A percentile compares a stretch with the other conserved stretches of the same genome.
Conservation (phyloP, 2,113 vertebrate genomes). For the Alexandromys fortis region DNA sequence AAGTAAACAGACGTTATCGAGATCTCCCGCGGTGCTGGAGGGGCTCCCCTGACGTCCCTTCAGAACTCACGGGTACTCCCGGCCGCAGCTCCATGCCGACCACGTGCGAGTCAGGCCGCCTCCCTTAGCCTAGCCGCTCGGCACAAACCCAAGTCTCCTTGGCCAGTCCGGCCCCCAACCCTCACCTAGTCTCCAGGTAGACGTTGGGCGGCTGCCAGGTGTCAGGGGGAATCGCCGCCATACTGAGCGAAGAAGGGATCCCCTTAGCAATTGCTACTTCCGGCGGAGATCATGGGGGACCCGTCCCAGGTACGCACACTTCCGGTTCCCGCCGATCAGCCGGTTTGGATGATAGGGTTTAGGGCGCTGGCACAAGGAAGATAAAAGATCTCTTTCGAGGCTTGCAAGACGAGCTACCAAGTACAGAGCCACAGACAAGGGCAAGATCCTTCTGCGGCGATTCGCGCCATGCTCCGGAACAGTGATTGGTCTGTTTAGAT, state of each 20-base stretch:
- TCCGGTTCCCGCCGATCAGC: constrained; percentile 49
- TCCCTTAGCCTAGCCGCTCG: background rate
- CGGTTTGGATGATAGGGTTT: accelerated
- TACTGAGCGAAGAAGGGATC: constrained; percentile 46
- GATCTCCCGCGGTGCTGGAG: background rate
- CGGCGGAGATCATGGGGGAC: constrained; percentile 30
- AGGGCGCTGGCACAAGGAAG: background rate
- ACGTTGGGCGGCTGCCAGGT: constrained; percentile 94
- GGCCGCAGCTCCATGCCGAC: background rate
- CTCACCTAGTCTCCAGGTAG: constrained; percentile 93
- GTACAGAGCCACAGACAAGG: accelerated
- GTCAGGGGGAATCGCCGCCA: constrained; percentile 93
- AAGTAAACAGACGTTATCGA: too few species aligned
- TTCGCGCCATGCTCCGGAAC: background rate
- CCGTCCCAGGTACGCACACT: background rate
- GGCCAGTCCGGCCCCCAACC: background rate
- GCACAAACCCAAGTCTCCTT: background rate
- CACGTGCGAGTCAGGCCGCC: background rate
- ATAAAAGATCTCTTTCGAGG: background rate
- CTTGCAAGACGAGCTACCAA: background rate
- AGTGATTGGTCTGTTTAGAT: constrained; percentile 52
- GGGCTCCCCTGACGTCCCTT: background rate
- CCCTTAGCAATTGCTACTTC: constrained; percentile 33
- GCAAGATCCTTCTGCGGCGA: background rate
- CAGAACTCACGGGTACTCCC: background rate